A percentile compares a stretch with the other conserved stretches of the same genome.
Conservation (phyloP, 2,797 vertebrate species). For the Fringilla coelebs region DNA sequence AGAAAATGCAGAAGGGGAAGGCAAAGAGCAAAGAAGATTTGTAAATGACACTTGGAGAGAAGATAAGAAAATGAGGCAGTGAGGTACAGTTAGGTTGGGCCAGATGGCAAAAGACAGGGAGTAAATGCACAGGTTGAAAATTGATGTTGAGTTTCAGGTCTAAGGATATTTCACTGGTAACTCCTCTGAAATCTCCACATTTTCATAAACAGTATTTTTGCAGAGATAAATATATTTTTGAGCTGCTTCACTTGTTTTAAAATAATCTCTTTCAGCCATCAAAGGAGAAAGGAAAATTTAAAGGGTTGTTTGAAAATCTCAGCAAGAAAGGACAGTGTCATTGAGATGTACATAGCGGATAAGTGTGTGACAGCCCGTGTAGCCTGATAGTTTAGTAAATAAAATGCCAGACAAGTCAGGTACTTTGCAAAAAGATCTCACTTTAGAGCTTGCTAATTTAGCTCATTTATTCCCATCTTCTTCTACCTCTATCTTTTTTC, state of each 20-base stretch:
- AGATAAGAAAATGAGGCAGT: neutral
- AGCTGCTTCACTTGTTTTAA: neutral
- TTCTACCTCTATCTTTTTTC: neutral
- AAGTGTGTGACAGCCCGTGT: neutral
- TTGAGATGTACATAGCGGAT: neutral
- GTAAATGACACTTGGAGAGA: neutral
- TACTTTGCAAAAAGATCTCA: neutral
- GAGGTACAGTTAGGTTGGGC: neutral
- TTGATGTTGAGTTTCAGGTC: neutral
- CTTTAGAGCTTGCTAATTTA: neutral
- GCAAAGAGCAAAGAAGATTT: neutral
- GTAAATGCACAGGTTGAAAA: neutral
- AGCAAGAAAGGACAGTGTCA: neutral
- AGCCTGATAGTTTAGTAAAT: neutral
- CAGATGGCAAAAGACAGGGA: neutral
- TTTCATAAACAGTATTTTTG: neutral
- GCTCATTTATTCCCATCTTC: neutral
- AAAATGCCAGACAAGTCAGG: neutral
- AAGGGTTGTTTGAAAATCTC: neutral
- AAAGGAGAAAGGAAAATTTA: neutral
- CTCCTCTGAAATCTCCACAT: neutral
- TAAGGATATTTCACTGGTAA: neutral
- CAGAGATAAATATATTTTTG: neutral
- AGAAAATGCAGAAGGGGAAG: neutral
- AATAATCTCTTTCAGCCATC: neutral